phyloP scores from a whole-genome alignment of 2,888 invertebrate species.

The Furcula furcula region DNA sequence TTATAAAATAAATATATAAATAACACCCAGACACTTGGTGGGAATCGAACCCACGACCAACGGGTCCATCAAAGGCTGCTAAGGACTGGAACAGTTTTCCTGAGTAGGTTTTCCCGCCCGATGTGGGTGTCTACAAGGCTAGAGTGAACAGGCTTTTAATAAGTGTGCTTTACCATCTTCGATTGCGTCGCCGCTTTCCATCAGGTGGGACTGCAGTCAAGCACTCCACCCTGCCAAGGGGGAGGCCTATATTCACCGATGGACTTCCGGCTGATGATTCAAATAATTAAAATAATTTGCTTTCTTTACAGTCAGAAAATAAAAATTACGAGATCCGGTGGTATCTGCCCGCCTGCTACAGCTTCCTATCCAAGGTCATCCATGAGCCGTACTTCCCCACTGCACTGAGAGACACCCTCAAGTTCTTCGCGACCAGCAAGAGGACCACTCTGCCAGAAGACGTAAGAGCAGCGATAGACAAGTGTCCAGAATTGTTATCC shows the following conservation, averaged over 20 bases:
- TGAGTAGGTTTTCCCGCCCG: too few species aligned
- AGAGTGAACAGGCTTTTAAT: too few species aligned
- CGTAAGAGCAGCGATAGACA: not conserved
- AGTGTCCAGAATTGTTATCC: not conserved
- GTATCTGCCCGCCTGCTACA: conserved; percentile 83
- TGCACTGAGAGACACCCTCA: conserved; percentile 54
- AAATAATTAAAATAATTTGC: not conserved
- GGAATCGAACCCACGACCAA: too few species aligned
- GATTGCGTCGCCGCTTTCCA: too few species aligned
- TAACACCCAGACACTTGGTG: too few species aligned
- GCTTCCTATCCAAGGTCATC: conserved; percentile 63
- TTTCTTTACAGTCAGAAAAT: conserved; percentile 83
- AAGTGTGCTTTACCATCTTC: too few species aligned
- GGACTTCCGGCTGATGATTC: not conserved
- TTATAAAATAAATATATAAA: too few species aligned
- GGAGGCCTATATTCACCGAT: not conserved
- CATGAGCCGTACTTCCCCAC: conserved; percentile 47
- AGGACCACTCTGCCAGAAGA: conserved; percentile 3
- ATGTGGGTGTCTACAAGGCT: not conserved
- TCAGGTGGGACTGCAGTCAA: too few species aligned
- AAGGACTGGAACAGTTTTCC: too few species aligned
- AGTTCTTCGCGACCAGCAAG: conserved; percentile 28
- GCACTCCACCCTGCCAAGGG: not conserved
- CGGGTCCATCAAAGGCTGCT: too few species aligned
- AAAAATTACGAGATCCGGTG: conserved; percentile 83